Percentiles rank a stretch among this genome's conserved stretches.
Evolutionary conservation across 2,888 invertebrate species (phyloP).

Genomic region (Drosophila trichaetosa): DNA sequence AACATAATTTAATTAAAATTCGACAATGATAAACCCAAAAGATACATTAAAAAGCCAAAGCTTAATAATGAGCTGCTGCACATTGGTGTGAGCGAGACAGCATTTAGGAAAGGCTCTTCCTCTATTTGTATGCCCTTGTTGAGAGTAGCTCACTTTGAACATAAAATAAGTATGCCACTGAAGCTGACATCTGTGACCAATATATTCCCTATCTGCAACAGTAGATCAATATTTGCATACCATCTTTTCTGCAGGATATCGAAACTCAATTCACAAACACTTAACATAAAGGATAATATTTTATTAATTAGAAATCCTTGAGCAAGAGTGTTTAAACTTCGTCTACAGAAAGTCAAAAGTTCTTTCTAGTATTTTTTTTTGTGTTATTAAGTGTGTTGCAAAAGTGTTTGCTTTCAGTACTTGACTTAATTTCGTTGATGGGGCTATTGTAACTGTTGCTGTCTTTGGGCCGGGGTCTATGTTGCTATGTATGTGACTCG

Average conservation of each 20-base stretch:
- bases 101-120: neutral
- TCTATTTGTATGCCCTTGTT: neutral
- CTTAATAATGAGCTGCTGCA: slow-evolving; percentile 29
- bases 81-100: neutral
- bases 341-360: neutral
- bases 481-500: slow-evolving; percentile 26
- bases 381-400: slow-evolving; percentile 55
- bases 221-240: neutral
- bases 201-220: neutral
- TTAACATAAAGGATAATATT: neutral
- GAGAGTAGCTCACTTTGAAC: neutral
- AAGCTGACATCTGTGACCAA: neutral
- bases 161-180: neutral
- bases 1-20: slow-evolving; percentile 75
- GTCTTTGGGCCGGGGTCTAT: neutral
- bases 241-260: too few species aligned
- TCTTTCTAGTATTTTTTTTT: neutral
- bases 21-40: slow-evolving; percentile 71
- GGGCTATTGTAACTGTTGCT: slow-evolving; percentile 6
- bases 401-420: slow-evolving; percentile 71
- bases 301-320: too few species aligned
- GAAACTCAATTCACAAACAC: neutral
- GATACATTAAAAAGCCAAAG: slow-evolving; percentile 68
- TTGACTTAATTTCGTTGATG: slow-evolving; percentile 58
- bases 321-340: neutral